Base-by-base conservation (phyloP, 2,888 invertebrate genomes). In the Drosophila cognata region DNA sequence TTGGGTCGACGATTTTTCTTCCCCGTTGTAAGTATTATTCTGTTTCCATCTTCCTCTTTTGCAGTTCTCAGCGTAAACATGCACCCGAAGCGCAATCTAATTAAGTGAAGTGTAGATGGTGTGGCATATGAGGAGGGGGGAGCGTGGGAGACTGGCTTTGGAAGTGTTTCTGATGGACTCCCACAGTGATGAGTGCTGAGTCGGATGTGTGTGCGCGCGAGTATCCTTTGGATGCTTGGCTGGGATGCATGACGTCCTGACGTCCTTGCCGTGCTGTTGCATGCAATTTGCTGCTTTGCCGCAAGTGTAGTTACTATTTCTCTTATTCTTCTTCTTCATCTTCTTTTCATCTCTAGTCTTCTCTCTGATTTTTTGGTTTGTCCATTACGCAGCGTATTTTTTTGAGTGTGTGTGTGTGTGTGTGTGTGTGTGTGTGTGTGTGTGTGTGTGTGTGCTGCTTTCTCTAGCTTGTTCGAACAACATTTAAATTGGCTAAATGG, bases 41-140 rank as follows among this genome's bases (percentile, higher is more conserved):
- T 38, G 41, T 11, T 21, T 31, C 43, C 28, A 55, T 66, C 33
- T 31, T 61, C 38, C 10, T 43, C 21, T 60, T 62, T 53, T 73
- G 69, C 51, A 69, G 58, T 62, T 69, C 53, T 71, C 46, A 70
- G 74, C 66, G 88, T 73, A 84, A 88, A 84, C 84, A 88, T 81
- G 88, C 77, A 84, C 85, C 84, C 85, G 71, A 88, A 84, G 88
- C 88, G 79, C 88, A 84, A 88, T 88, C 85, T 88, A 84, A 84
- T 84, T 84, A 84, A 79, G 85, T 84, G 88, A 63, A 88, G 83
- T 77, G 77, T 74, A 61, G 70, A 74, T 59, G 43, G 66, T 53
- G 66, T 48, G 29, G 65, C 25, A 36, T 29, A 63, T 48, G 63
- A 31, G 11, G 25, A 18, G 8, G 3, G 35, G n/a, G 13, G 13